These are phyloP conservation scores for Plutomurus gul DNA, from an alignment of 1,140 invertebrate genomes.

Conservation along the genomic window DNA sequence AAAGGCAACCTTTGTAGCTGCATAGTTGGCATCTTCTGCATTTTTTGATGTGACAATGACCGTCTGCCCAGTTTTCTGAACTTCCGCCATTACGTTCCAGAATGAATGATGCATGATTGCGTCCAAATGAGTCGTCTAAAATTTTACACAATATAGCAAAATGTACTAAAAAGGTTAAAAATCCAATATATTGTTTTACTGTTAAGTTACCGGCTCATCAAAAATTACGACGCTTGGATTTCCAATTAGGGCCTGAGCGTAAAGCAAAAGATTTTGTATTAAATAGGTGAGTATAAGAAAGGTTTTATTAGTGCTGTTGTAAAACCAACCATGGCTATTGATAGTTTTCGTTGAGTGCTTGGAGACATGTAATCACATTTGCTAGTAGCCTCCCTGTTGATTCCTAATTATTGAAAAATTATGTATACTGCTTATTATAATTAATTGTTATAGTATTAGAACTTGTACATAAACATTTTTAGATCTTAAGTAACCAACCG, in stretches of 20 bases:
- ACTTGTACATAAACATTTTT: no score
- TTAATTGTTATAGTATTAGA: no score
- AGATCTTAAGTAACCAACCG: no score
- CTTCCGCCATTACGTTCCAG: not conserved
- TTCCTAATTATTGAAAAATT: no score
- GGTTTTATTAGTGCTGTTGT: no score
- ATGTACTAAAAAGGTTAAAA: no score
- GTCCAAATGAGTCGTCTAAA: not conserved
- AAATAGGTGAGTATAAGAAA: no score
- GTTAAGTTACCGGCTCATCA: no score
- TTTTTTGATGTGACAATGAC: not conserved
- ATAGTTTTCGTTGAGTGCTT: not conserved
- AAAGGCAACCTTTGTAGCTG: not conserved
- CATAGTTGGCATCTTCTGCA: not conserved
- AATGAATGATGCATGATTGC: not conserved
- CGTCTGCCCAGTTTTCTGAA: not conserved
- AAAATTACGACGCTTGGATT: not conserved
- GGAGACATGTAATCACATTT: not conserved
- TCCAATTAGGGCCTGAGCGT: not conserved
- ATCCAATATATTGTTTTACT: no score
- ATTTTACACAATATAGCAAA: no score
- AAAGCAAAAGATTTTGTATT: no score
- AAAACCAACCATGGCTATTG: not conserved
- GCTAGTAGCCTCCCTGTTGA: not conserved
- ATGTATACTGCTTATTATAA: no score